phyloP scores from a whole-genome alignment of 2,113 vertebrate species.

The Brachyistius frenatus region DNA sequence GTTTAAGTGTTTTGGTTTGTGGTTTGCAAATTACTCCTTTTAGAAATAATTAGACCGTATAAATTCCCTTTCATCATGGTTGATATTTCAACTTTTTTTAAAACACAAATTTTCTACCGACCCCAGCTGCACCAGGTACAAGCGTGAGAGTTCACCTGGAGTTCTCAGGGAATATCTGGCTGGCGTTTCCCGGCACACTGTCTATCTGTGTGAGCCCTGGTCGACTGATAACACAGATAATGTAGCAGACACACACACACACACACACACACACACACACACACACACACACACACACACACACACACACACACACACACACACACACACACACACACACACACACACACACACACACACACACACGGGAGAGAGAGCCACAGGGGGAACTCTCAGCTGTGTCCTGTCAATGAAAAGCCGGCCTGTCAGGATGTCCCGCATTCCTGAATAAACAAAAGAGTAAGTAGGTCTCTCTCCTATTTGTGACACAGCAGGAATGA shows the following conservation, averaged over 20 bases:
- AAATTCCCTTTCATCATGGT: not conserved
- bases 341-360: not conserved
- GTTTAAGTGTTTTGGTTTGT: not conserved
- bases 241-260: conserved; percentile 20
- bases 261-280: not conserved
- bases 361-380: conserved; percentile 41
- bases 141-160: conserved; percentile 15
- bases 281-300: too few species aligned
- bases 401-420: conserved; percentile 71
- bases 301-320: too few species aligned
- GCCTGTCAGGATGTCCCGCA: conserved; percentile 78
- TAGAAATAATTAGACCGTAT: not conserved
- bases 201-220: conserved; percentile 37
- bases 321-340: too few species aligned
- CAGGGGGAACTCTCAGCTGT: conserved; percentile 69
- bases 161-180: conserved; percentile 21
- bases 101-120: too few species aligned
- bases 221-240: conserved; percentile 67
- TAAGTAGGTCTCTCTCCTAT: conserved; percentile 67
- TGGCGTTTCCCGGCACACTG: conserved; percentile 36
- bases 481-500: conserved; percentile 49
- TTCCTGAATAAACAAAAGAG: conserved; percentile 78
- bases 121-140: not conserved
- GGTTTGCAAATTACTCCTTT: not conserved
- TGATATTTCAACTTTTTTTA: not conserved